phyloP scores from a whole-genome alignment of 2,888 invertebrate species.

The Pachydiplax longipennis region DNA sequence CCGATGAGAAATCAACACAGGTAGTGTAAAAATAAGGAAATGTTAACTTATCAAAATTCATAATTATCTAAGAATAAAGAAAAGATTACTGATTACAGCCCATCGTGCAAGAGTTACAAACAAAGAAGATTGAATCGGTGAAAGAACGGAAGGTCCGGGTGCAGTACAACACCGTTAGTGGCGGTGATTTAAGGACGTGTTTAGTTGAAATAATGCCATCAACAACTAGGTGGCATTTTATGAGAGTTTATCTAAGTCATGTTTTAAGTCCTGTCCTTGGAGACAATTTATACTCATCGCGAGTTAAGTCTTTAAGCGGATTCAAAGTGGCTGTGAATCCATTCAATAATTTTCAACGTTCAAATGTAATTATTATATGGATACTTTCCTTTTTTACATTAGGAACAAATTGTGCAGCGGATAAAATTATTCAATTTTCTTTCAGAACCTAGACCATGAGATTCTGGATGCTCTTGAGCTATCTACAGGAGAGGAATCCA shows the following conservation, averaged over 20 bases:
- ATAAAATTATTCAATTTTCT: constrained; percentile 31
- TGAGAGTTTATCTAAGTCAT: constrained; percentile 58
- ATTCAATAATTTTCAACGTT: constrained; percentile 53
- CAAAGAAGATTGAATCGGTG: constrained; percentile 49
- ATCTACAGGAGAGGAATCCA: constrained; percentile 49
- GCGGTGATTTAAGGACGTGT: constrained; percentile 54
- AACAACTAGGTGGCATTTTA: constrained; percentile 55
- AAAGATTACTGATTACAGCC: constrained; percentile 48
- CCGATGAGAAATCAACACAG: constrained; percentile 1
- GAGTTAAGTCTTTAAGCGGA: constrained; percentile 56
- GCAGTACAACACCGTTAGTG: constrained; percentile 53
- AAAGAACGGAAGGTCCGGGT: constrained; percentile 53
- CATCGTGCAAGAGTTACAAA: constrained; percentile 51
- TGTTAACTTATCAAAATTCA: constrained; percentile 48
- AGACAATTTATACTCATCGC: constrained; percentile 57
- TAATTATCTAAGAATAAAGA: constrained; percentile 50
- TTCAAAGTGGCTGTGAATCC: constrained; percentile 56
- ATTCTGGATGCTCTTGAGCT: constrained; percentile 54
- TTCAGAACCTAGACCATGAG: constrained; percentile 12
- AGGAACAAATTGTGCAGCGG: neutral
- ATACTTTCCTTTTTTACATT: constrained; percentile 30
- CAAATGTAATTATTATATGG: constrained; percentile 52
- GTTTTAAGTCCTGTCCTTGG: constrained; percentile 59
- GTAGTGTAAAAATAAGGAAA: neutral
- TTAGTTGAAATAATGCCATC: constrained; percentile 56